Base-by-base conservation (phyloP, 2,888 invertebrate species). In the Nezara viridula region DNA sequence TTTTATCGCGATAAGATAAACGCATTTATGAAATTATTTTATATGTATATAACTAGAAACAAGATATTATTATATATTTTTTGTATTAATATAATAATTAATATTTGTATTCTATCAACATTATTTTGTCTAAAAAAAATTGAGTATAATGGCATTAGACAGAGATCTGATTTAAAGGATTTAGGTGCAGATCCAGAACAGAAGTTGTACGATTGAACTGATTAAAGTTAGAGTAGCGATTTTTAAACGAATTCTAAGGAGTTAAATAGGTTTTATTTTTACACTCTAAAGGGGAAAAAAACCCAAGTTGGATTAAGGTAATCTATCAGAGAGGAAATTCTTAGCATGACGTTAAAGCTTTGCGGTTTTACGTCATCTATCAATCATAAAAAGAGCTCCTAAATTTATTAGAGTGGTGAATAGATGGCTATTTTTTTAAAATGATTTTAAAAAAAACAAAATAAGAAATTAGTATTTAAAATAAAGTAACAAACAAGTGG, bases 341-440 rank as follows among this genome's bases (percentile, higher is more conserved):
- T 60, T 60, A 27, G 60, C 14, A 60, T 27, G 60, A 60, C 60
- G 60, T 60, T 60, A 60, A 60, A 60, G 60, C 60, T n/a, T 60
- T 27, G 60, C 14, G 60, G 60, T 27, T 60, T 60, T 60, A 60
- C 60, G 60, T 60, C 60, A 60, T 60, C 60, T 60, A 32, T 60
- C 60, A 60, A 60, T 60, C 60, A 60, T 60, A 60, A 60, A 60
- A 60, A 27, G 60, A 27, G 60, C 60, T 60, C 16, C 60, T 27
- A 27, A 60, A 27, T 60, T 60, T 60, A 60, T 60, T 60, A 60
- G 27, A 60, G 60, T 10, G 27, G 60, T 60, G 16, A 55, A 0
- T n/a, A 12, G 55, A 24, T n/a, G 55, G 55, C n/a, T 12, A 2
- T 55, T 55, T n/a, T n/a, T n/a, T 10, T 55, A n/a, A n/a, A n/a